Conservation (phyloP, 2,888 invertebrate species). For the Branchipolynoe longqiensis region DNA sequence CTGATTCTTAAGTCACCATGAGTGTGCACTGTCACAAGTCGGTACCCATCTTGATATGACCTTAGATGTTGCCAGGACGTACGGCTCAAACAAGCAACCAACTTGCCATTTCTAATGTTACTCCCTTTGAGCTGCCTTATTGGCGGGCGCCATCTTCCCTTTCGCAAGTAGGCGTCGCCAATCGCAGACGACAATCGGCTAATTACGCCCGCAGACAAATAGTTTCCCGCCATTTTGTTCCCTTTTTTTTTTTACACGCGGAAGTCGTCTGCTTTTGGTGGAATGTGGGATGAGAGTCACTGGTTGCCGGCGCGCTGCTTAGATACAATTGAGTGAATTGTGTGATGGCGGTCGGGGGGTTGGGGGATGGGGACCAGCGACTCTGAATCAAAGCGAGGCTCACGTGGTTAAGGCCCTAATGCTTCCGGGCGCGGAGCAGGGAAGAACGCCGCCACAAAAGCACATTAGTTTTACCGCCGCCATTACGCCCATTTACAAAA, state of each 20-base stretch:
- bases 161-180: not conserved
- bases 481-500: conserved; percentile 48
- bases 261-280: conserved; percentile 37
- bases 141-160: conserved; percentile 28
- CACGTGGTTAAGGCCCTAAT: no score
- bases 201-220: conserved; percentile 49
- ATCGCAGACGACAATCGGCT: conserved; percentile 43
- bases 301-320: conserved; percentile 22
- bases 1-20: no score
- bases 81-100: no score
- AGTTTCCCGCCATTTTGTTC: not conserved
- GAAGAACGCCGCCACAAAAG: conserved; percentile 28
- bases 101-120: conserved; percentile 16
- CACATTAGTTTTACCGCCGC: conserved; percentile 43
- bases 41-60: no score
- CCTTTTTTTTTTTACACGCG: not conserved
- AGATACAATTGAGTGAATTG: conserved; percentile 51
- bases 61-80: no score
- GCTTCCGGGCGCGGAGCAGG: not conserved
- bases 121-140: conserved; percentile 42
- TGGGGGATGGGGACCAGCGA: not conserved
- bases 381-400: no score
- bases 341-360: no score
- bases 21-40: no score
- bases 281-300: not conserved